These are phyloP conservation scores for Tragelaphus strepsiceros DNA, from an alignment of 2,113 vertebrate species.

Conservation along the genomic window DNA sequence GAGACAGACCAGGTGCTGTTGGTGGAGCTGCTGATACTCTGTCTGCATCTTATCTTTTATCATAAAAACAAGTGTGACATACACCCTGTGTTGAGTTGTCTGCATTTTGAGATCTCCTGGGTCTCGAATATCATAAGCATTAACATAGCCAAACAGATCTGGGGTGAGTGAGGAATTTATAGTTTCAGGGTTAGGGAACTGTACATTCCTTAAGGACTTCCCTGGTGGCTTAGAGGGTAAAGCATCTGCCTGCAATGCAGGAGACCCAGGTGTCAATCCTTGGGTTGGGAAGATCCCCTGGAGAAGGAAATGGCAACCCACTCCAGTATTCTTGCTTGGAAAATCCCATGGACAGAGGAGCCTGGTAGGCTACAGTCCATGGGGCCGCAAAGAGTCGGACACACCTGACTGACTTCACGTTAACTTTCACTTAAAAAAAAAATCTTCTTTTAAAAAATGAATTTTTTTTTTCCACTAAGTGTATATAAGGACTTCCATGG, in stretches of 20 bases:
- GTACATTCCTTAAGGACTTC: neutral
- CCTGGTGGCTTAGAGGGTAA: too few relatives aligned
- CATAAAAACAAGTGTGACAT: neutral
- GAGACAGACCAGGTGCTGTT: neutral
- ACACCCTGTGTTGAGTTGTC: neutral
- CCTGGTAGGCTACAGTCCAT: too few relatives aligned
- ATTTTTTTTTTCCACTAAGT: neutral
- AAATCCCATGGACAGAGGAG: too few relatives aligned
- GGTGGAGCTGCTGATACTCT: neutral
- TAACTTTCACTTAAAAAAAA: neutral
- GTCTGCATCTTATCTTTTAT: neutral
- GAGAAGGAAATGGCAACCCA: too few relatives aligned
- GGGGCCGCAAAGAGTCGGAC: too few relatives aligned
- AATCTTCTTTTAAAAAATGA: neutral
- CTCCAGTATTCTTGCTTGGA: too few relatives aligned
- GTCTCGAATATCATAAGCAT: fast-evolving
- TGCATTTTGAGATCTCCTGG: neutral
- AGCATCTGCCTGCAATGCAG: too few relatives aligned
- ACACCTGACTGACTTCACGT: too few relatives aligned
- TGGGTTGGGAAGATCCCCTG: too few relatives aligned
- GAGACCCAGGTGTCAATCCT: too few relatives aligned
- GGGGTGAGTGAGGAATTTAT: fast-evolving
- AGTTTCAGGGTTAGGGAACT: neutral
- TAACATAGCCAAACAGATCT: neutral
- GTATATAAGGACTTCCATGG: neutral